Evolutionary conservation across 2,888 invertebrate species (phyloP).

Genomic region (Acanthosepion lycidas): DNA sequence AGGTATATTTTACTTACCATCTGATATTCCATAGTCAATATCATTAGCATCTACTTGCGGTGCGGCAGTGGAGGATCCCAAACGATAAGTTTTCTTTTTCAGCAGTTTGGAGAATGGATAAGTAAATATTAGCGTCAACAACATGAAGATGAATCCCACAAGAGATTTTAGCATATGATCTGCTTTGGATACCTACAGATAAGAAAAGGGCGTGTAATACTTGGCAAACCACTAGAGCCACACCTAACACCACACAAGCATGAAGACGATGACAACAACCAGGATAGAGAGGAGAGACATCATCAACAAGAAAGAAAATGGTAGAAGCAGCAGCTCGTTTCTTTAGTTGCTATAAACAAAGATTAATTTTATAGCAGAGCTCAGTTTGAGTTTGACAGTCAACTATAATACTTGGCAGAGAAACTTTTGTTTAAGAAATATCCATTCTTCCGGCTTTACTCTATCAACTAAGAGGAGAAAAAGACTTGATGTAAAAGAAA

Average conservation of each 20-base stretch:
- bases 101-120: slow-evolving; percentile 53
- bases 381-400: no score
- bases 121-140: slow-evolving; percentile 56
- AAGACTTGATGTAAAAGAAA: no score
- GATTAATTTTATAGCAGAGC: no score
- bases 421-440: no score
- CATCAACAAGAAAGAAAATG: no score
- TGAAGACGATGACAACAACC: not conserved
- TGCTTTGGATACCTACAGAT: slow-evolving; percentile 59
- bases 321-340: no score
- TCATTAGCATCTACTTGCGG: slow-evolving; percentile 48
- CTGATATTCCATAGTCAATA: slow-evolving; percentile 68
- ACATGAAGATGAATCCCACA: slow-evolving; percentile 56
- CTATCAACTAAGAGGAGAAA: no score
- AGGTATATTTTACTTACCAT: slow-evolving; percentile 60
- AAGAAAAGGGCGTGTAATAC: slow-evolving; percentile 39
- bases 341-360: no score
- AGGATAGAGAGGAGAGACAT: not conserved
- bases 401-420: no score
- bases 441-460: no score
- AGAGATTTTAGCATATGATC: slow-evolving; percentile 57
- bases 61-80: slow-evolving; percentile 52
- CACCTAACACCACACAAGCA: not conserved
- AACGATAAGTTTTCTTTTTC: slow-evolving; percentile 48
- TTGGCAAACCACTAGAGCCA: not conserved